Percentiles rank a stretch among this genome's conserved stretches.
These are phyloP conservation scores for Heterocephalus glaber DNA, from an alignment of 2,113 vertebrate species.

Conservation along the genomic window DNA sequence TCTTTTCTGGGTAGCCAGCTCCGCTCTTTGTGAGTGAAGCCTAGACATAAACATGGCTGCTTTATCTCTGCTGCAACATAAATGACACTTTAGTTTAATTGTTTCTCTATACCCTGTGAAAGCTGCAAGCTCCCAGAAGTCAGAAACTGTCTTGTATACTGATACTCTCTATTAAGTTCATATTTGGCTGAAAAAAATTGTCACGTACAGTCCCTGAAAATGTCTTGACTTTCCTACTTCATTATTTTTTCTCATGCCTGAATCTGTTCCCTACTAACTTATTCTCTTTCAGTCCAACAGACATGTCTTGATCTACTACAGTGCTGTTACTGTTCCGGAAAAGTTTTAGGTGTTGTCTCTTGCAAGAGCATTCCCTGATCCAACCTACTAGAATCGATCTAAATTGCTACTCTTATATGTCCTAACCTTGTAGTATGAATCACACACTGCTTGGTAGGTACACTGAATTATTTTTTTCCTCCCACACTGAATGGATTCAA, in stretches of 20 bases:
- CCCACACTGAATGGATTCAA: neutral
- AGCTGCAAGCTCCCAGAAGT: neutral
- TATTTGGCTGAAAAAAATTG: neutral
- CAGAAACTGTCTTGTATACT: neutral
- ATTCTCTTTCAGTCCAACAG: neutral
- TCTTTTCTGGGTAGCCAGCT: neutral
- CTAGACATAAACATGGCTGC: neutral
- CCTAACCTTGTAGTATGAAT: neutral
- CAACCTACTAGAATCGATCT: neutral
- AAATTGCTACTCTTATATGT: neutral
- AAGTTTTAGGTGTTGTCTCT: neutral
- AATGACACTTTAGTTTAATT: neutral
- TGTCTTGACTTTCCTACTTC: neutral
- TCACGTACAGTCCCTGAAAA: neutral
- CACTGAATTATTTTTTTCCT: neutral
- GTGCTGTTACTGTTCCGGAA: neutral
- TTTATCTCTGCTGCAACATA: neutral
- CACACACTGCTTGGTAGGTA: neutral
- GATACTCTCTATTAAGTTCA: neutral
- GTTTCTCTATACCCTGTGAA: neutral
- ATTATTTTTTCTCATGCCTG: neutral
- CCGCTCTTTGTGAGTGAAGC: neutral
- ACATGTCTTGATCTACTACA: neutral
- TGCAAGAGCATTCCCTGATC: neutral
- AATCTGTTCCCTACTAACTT: neutral